Conservation (phyloP, 2,113 vertebrate genomes). For the Mohoua ochrocephala region DNA sequence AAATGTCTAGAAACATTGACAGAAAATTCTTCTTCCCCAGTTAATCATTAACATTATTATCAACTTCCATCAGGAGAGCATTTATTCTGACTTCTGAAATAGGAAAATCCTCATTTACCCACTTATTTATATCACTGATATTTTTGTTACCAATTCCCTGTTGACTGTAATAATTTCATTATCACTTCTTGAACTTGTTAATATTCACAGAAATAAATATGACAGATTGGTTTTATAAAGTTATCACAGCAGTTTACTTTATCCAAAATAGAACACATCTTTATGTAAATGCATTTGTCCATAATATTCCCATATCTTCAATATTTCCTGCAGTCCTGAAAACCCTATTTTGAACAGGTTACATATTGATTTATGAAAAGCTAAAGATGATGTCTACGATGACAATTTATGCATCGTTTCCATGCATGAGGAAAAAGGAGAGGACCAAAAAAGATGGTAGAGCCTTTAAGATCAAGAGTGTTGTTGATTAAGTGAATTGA, state of each 20-base stretch:
- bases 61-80: background rate
- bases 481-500: background rate
- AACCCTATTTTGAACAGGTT: background rate
- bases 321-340: background rate
- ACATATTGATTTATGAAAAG: background rate
- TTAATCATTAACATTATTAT: background rate
- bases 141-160: background rate
- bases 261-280: background rate
- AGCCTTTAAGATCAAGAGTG: background rate
- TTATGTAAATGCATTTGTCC: background rate
- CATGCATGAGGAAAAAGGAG: background rate
- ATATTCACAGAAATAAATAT: background rate
- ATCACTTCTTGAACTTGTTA: background rate
- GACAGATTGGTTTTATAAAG: background rate
- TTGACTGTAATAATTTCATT: slow-evolving; percentile 6
- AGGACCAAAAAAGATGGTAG: background rate
- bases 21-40: background rate
- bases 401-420: background rate
- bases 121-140: background rate
- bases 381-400: background rate
- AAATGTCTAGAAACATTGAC: no score
- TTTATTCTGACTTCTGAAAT: background rate
- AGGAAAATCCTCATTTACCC: background rate
- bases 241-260: background rate
- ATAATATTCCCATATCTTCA: background rate